phyloP scores from a whole-genome alignment of 2,888 invertebrate genomes.

The Philhelius pedissequus region DNA sequence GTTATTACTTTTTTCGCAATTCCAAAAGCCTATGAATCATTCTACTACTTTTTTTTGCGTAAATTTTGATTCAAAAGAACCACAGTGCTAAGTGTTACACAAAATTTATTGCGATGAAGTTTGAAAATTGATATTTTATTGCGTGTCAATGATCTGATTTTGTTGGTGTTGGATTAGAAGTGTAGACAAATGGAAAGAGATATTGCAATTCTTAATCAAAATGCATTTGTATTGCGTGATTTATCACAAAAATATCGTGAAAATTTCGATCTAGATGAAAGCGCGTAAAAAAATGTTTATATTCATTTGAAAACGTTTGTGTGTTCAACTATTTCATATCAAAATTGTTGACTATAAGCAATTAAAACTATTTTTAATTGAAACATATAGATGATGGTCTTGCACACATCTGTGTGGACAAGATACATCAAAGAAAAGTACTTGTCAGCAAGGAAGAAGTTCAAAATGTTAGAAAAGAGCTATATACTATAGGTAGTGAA shows the following conservation, averaged over 20 bases:
- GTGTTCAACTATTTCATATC: constrained; percentile 11
- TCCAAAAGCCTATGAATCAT: too few species aligned
- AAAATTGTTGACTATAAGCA: neutral
- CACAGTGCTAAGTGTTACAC: neutral
- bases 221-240: constrained; percentile 18
- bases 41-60: too few species aligned
- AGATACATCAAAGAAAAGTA: constrained; percentile 20
- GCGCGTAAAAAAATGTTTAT: neutral
- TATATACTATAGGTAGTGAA: neutral
- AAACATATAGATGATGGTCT: constrained; percentile 15
- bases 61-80: neutral
- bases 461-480: neutral
- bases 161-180: neutral
- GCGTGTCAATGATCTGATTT: constrained; percentile 45
- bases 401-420: neutral
- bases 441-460: neutral
- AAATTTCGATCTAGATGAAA: constrained; percentile 28
- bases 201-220: neutral
- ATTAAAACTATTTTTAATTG: constrained; percentile 61
- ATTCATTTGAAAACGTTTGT: constrained; percentile 30
- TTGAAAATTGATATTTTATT: constrained; percentile 60
- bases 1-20: too few species aligned
- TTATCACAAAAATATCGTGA: constrained; percentile 1
- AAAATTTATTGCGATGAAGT: neutral
- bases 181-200: neutral